Evolutionary conservation across 2,113 vertebrate species (phyloP).

Genomic region (Pachycephala philippinensis): DNA sequence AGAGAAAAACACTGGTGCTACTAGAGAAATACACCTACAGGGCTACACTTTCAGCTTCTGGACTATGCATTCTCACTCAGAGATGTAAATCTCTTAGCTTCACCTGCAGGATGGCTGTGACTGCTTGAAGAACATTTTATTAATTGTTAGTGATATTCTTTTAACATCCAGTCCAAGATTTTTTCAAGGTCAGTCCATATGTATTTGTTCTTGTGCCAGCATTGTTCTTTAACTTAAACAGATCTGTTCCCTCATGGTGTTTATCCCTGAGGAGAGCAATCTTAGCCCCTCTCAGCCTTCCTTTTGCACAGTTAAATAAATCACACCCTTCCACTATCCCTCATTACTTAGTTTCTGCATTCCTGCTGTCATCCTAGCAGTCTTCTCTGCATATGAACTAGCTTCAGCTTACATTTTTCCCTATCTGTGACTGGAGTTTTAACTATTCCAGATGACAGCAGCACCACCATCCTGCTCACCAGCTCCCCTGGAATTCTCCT

Average conservation of each 20-base stretch:
- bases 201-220: constrained; percentile 23
- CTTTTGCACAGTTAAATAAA: constrained; percentile 10
- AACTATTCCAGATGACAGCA: background rate
- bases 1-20: background rate
- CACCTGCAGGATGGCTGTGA: background rate
- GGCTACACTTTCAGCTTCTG: background rate
- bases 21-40: background rate
- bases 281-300: background rate
- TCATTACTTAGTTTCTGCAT: background rate
- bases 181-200: background rate
- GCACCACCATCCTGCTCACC: accelerated
- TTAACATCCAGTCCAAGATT: background rate
- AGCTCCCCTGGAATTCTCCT: background rate
- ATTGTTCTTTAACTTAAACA: constrained; percentile 51
- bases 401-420: background rate
- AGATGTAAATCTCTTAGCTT: background rate
- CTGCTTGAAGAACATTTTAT: background rate
- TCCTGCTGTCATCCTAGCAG: background rate
- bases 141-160: background rate
- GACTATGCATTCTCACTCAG: background rate
- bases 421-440: background rate
- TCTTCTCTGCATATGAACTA: background rate
- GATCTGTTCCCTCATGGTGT: background rate
- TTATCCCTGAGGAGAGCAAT: constrained; percentile 1
- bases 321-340: background rate